A percentile compares a stretch with the other conserved stretches of the same genome.
Conservation (phyloP, 2,797 vertebrate genomes). For the Periophthalmus magnuspinnatus region DNA sequence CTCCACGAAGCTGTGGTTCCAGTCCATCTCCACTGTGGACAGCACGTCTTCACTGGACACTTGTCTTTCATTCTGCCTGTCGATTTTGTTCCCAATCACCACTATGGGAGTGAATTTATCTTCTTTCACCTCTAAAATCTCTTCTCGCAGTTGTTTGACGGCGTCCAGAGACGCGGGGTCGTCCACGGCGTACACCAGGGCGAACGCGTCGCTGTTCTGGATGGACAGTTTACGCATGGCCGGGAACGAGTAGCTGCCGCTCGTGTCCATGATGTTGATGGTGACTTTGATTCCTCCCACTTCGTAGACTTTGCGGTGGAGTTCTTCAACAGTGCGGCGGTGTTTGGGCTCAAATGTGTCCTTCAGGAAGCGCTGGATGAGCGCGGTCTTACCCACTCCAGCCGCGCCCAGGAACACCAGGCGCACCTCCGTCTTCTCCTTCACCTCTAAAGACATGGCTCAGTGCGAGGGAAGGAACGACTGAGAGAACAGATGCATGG, state of each 20-base stretch:
- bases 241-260: constrained; percentile 89
- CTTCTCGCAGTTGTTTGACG: constrained; percentile 81
- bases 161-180: constrained; percentile 82
- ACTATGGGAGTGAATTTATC: constrained; percentile 85
- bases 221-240: constrained; percentile 90
- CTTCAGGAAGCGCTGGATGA: constrained; percentile 86
- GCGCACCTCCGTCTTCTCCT: constrained; percentile 84
- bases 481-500: no score
- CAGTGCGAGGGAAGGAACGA: background rate
- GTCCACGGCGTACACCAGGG: constrained; percentile 85
- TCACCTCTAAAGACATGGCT: constrained; percentile 78
- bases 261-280: constrained; percentile 89
- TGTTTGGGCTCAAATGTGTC: constrained; percentile 88
- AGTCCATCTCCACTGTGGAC: constrained; percentile 84
- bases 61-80: constrained; percentile 64
- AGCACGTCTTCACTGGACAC: constrained; percentile 77
- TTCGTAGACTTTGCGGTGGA: constrained; percentile 85
- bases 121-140: constrained; percentile 88
- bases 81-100: constrained; percentile 87
- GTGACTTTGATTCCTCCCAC: constrained; percentile 80
- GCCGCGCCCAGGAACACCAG: constrained; percentile 87
- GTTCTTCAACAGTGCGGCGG: constrained; percentile 84
- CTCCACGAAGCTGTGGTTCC: constrained; percentile 87
- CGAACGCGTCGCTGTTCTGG: constrained; percentile 86
- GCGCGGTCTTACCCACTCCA: constrained; percentile 85